Base-by-base conservation (phyloP, 2,113 vertebrate species). In the Tichodroma muraria region DNA sequence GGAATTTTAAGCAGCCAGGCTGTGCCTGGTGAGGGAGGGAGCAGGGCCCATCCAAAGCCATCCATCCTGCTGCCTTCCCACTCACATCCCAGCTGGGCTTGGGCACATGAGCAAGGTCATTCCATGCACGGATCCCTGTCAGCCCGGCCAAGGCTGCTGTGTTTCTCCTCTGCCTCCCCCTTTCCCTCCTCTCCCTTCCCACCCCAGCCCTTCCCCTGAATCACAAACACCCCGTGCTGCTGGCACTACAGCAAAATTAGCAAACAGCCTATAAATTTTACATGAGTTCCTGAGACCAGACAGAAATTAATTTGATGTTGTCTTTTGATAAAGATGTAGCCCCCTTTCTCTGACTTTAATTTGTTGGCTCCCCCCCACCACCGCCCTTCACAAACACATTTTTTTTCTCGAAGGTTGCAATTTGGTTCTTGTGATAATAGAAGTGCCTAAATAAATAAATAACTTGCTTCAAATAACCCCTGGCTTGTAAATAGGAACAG, bases 281-380 rank as follows among this genome's bases (percentile, higher is more conserved):
- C 97, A 98, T 97, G 97, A 98, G 96, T 86, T 96, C 80, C 89
- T 6, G 49, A 95, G 89, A 97, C 91, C 44, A 86, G 96, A 82
- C 87, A 97, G 95, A 97, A 97, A 98, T 97, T 98, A 98, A 98
- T 97, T 96, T 97, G 97, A 96, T 97, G 96, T 97, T 97, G 96
- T 97, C 96, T 98, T 98, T 97, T 97, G 91, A 98, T 97, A 97
- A 97, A 97, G 96, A 96, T 93, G 95, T 97, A 97, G 76, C 94
- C 94, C 95, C 96, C 94, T 91, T 84, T 54, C 86, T 66, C 86
- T 68, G 88, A n/a, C 88, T 96, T 91, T 78, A 80, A 80, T 93
- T 90, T 85, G 85, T 93, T 80, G 57, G 22, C 66, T 56, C n/a
- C 20, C 53, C 49, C 50, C 59, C 9, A 0, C 72, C 68, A 2